Evolutionary conservation across 2,797 vertebrate genomes (phyloP).

Genomic region (Pachyuromys duprasi): DNA sequence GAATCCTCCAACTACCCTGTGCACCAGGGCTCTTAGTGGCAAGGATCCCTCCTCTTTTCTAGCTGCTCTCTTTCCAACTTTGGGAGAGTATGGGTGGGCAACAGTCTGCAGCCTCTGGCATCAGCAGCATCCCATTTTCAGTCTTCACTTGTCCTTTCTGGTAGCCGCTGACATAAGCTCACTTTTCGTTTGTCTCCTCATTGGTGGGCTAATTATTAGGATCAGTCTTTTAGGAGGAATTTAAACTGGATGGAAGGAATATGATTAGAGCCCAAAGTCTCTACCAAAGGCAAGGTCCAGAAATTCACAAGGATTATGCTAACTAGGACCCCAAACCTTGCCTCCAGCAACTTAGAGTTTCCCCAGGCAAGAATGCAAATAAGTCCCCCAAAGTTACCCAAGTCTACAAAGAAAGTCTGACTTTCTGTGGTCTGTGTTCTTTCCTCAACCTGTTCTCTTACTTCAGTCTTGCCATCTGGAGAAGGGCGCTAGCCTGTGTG

Average conservation of each 20-base stretch:
- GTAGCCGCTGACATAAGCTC: neutral
- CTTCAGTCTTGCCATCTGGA: neutral
- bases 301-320: conserved; percentile 35
- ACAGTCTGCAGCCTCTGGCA: no score
- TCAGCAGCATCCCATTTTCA: neutral
- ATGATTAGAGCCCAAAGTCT: neutral
- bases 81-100: neutral
- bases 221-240: neutral
- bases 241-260: neutral
- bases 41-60: neutral
- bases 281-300: neutral
- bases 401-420: neutral
- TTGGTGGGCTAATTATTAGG: neutral
- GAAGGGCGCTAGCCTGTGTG: neutral
- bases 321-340: neutral
- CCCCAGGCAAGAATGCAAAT: conserved; percentile 45
- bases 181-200: neutral
- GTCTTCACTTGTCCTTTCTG: neutral
- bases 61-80: neutral
- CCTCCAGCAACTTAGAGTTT: neutral
- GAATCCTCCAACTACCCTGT: neutral
- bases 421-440: neutral
- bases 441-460: neutral
- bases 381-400: neutral
- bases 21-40: neutral